phyloP scores from a whole-genome alignment of 2,113 vertebrate genomes.

The Crypturellus undulatus region DNA sequence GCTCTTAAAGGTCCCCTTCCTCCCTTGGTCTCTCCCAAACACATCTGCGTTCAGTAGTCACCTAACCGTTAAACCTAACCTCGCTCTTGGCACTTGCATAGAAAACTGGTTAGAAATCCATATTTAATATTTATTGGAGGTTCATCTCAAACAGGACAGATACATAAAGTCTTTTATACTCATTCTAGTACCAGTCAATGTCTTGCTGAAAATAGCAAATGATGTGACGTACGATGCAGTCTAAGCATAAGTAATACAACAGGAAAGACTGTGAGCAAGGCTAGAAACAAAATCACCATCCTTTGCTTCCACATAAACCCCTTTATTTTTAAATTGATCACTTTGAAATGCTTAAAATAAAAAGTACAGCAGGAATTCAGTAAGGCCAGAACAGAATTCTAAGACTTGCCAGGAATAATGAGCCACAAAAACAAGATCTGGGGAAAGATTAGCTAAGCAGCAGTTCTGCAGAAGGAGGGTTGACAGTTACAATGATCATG shows the following conservation, averaged over 20 bases:
- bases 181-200: not conserved
- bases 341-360: no score
- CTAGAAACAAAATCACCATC: not conserved
- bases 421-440: not conserved
- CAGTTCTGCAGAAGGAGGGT: not conserved
- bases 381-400: not conserved
- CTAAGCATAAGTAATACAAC: not conserved
- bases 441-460: not conserved
- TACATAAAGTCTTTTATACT: not conserved
- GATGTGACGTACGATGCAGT: not conserved
- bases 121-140: not conserved
- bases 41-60: not conserved
- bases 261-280: not conserved
- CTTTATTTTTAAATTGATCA: not conserved
- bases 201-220: not conserved
- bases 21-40: not conserved
- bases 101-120: not conserved
- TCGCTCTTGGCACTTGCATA: not conserved
- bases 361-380: not conserved
- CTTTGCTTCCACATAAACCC: not conserved
- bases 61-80: not conserved
- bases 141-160: not conserved
- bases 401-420: not conserved
- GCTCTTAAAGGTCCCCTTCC: not conserved
- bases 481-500: not conserved